Evolutionary conservation across 2,888 invertebrate genomes (phyloP), one percentile per base, ranked within the genome.

Genomic region (Neoascia interrupta): DNA sequence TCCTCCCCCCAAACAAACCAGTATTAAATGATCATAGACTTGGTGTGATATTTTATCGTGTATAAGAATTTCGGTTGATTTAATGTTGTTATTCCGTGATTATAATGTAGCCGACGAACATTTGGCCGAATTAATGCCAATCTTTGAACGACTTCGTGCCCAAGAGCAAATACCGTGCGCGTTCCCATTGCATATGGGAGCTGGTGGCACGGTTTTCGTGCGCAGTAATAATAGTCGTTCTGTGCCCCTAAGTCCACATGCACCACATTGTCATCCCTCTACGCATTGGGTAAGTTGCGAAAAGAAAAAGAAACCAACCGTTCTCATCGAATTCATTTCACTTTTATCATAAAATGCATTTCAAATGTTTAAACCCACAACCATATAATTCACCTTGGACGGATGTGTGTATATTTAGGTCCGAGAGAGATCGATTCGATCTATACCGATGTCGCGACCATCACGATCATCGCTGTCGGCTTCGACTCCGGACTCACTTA

Each of bases 41-140:
- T 79, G 64, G 79, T 76, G 73, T 73, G 43, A 61, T 43, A 79
- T 47, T n/a, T n/a, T n/a, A n/a, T n/a, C 39, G 28, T 49, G 54
- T 41, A 31, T 34, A 58, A 56, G 58, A 41, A 43, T 28, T 31
- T 37, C 54, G 58, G 76, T 70, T 60, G 70, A 60, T 41, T 76
- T 34, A 64, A 70, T 75, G 54, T 72, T 70, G 60, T 76, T 64
- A 76, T 60, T 69, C 13, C 75, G 63, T 76, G 53, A 73, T 63
- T 74, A 64, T 63, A 28, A 72, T 79, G 58, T 84, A 96, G 96
- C 96, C 91, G 95, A 96, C 92, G 96, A 96, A 92, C 95, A 96
- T 92, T 93, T 97, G 94, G 95, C 93, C 91, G 96, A 96, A 92
- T 92, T 97, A 93, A 96, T 94, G 94, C 96, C 96, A 88, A 96